These are phyloP conservation scores for Synergus gifuensis DNA, from an alignment of 2,888 invertebrate genomes.

Conservation along the genomic window DNA sequence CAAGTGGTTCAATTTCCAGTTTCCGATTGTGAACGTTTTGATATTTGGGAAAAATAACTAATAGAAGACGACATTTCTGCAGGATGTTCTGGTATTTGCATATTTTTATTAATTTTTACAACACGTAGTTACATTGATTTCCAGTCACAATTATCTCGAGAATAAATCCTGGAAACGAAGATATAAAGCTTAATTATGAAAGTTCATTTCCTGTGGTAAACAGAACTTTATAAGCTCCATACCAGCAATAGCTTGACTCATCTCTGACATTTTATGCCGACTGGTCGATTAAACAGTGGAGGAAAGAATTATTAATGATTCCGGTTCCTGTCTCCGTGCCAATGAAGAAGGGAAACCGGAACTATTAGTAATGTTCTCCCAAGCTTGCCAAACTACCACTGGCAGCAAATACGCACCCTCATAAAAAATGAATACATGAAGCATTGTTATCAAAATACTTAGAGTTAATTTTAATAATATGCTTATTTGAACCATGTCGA, in stretches of 20 bases:
- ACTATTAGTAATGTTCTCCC: slow-evolving; percentile 47
- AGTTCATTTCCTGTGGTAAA: slow-evolving; percentile 26
- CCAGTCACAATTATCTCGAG: too few species aligned
- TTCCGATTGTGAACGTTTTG: not conserved
- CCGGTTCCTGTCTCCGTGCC: slow-evolving; percentile 50
- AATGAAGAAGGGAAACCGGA: slow-evolving; percentile 54
- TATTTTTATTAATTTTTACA: too few species aligned
- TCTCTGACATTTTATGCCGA: slow-evolving; percentile 46
- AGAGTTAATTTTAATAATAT: not conserved
- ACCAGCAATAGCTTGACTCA: slow-evolving; percentile 48
- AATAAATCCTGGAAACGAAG: not conserved
- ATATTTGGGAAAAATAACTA: not conserved
- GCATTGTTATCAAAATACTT: not conserved
- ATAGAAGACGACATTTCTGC: not conserved
- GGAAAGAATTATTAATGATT: slow-evolving; percentile 52
- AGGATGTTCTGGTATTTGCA: not conserved
- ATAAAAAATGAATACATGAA: not conserved
- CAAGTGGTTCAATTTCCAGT: not conserved
- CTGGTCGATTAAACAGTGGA: slow-evolving; percentile 52
- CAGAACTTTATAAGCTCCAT: slow-evolving; percentile 3
- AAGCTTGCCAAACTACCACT: slow-evolving; percentile 52
- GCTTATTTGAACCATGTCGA: too few species aligned
- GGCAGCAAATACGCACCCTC: slow-evolving; percentile 42
- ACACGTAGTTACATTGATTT: too few species aligned
- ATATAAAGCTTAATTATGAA: slow-evolving; percentile 14